A percentile compares a stretch with the other conserved stretches of the same genome.
These are phyloP conservation scores for Ptychobarbus kaznakovi DNA, from an alignment of 2,797 vertebrate species.

Conservation along the genomic window DNA sequence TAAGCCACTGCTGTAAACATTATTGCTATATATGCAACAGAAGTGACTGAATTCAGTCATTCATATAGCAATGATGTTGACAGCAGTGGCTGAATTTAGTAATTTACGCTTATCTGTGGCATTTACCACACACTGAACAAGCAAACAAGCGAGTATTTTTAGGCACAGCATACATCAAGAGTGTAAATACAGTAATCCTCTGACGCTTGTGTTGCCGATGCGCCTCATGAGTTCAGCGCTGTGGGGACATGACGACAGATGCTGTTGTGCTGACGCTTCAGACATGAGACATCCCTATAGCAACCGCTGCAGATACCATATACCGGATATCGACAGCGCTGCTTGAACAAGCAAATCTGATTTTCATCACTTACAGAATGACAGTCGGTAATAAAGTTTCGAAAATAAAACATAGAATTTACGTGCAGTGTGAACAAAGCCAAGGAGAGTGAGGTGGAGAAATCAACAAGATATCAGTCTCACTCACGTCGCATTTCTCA, in stretches of 20 bases:
- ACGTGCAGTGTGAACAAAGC: neutral
- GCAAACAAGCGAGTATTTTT: neutral
- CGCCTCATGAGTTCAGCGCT: neutral
- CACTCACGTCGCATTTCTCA: neutral
- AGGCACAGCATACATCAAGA: neutral
- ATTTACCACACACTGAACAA: neutral
- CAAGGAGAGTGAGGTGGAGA: slow-evolving; percentile 15
- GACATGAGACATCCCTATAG: neutral
- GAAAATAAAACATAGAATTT: neutral
- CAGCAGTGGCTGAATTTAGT: slow-evolving; percentile 3
- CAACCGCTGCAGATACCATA: neutral
- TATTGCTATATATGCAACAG: neutral
- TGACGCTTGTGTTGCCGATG: neutral
- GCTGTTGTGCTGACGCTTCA: neutral
- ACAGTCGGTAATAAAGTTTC: neutral
- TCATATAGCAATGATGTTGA: neutral
- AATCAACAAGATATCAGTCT: slow-evolving; percentile 16
- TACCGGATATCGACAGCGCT: neutral
- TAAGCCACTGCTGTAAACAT: neutral
- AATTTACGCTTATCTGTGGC: neutral
- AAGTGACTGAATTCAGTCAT: neutral
- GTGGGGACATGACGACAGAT: neutral
- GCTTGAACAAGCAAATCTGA: slow-evolving; percentile 12
- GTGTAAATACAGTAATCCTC: slow-evolving; percentile 5
- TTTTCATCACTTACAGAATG: neutral